phyloP scores from a whole-genome alignment of 2,888 invertebrate genomes.

The Plagodis pulveraria region DNA sequence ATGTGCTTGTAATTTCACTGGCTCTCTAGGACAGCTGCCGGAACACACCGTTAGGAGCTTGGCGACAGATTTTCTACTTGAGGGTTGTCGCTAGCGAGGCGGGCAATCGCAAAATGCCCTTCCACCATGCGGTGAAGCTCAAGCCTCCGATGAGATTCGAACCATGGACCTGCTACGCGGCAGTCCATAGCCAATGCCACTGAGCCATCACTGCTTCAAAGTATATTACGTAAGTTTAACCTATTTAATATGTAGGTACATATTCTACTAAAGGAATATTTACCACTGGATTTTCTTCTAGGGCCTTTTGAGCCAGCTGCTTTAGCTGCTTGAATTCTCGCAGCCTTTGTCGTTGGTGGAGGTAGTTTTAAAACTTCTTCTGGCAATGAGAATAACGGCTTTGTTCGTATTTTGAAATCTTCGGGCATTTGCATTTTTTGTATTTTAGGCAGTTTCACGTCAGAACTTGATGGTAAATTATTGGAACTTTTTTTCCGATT shows the following conservation, averaged over 20 bases:
- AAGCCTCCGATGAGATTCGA: too few species aligned
- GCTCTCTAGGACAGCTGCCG: too few species aligned
- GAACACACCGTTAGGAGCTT: too few species aligned
- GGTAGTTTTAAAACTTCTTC: constrained; percentile 84
- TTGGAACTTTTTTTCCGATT: constrained; percentile 74
- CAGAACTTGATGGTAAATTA: constrained; percentile 67
- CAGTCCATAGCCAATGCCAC: too few species aligned
- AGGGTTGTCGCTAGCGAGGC: too few species aligned
- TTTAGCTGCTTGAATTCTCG: constrained; percentile 59
- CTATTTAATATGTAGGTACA: background rate
- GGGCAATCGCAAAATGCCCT: too few species aligned
- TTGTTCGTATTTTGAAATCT: constrained; percentile 83
- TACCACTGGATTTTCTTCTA: constrained; percentile 69
- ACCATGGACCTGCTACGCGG: too few species aligned
- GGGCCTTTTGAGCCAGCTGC: constrained; percentile 40
- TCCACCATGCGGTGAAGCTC: too few species aligned
- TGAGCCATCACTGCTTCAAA: too few species aligned
- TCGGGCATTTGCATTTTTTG: constrained; percentile 82
- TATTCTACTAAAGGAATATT: background rate
- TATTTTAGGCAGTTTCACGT: constrained; percentile 81
- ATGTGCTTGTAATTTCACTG: too few species aligned
- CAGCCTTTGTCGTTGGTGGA: constrained; percentile 63
- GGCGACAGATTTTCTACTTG: too few species aligned
- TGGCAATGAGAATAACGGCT: constrained; percentile 86
- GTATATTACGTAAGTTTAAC: too few species aligned